Percentiles rank a stretch among this genome's conserved stretches.
Evolutionary conservation across 2,888 invertebrate genomes (phyloP).

Genomic region (Andricus curvator): DNA sequence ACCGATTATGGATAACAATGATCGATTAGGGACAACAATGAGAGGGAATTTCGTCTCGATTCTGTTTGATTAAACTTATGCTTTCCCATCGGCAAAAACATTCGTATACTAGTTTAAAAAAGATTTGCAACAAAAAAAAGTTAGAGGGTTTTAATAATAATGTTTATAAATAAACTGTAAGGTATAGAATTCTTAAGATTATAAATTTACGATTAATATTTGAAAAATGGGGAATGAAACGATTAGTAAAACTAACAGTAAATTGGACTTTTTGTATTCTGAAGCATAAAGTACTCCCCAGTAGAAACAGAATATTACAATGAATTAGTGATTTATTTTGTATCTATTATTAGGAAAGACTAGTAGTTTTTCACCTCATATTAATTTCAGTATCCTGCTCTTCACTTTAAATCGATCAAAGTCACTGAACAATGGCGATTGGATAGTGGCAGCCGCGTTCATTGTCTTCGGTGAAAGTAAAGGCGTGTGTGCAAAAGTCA

Average conservation of each 20-base stretch:
- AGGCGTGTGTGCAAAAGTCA: constrained; percentile 68
- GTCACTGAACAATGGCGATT: constrained; percentile 18
- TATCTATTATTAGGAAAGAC: neutral
- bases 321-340: neutral
- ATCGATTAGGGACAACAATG: constrained; percentile 10
- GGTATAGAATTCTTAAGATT: too few relatives aligned
- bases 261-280: too few relatives aligned
- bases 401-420: constrained; percentile 26
- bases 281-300: too few relatives aligned
- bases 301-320: neutral
- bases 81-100: neutral
- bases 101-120: neutral
- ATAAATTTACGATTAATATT: too few relatives aligned
- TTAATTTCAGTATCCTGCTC: constrained; percentile 24
- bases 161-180: too few relatives aligned
- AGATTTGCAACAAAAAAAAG: too few relatives aligned
- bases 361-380: neutral
- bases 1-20: constrained; percentile 10
- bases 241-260: too few relatives aligned
- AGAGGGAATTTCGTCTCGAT: neutral
- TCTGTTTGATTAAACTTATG: neutral
- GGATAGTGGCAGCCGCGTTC: neutral
- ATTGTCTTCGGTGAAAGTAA: constrained; percentile 66
- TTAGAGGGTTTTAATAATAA: too few relatives aligned
- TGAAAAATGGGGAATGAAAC: too few relatives aligned